These are phyloP conservation scores for Zootermopsis nevadensis DNA, from an alignment of 2,888 invertebrate genomes.

Conservation along the genomic window DNA sequence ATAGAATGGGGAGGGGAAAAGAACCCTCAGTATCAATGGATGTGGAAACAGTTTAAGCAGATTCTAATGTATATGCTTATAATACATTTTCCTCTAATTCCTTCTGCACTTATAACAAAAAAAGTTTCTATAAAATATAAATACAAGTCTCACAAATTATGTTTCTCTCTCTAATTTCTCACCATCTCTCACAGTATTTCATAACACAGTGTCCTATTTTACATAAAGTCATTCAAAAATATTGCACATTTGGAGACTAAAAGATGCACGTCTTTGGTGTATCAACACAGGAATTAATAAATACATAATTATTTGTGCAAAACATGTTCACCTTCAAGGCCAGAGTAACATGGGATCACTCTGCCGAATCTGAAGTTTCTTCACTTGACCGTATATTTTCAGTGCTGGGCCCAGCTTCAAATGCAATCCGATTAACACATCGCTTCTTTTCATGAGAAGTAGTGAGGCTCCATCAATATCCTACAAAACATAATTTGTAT, in stretches of 20 bases:
- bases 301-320: neutral
- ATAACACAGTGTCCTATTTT: neutral
- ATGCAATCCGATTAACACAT: constrained; percentile 84
- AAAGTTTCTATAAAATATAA: no score
- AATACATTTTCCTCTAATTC: no score
- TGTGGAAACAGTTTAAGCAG: no score
- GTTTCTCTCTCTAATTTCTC: neutral
- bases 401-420: constrained; percentile 90
- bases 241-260: neutral
- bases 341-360: constrained; percentile 80
- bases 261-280: neutral
- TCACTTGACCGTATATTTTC: constrained; percentile 83
- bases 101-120: no score
- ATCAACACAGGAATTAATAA: neutral
- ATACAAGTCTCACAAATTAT: neutral
- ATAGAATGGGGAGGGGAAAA: no score
- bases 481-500: constrained; percentile 62
- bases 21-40: no score
- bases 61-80: no score
- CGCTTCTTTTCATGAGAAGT: constrained; percentile 83
- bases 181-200: neutral
- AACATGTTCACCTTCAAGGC: constrained; percentile 64
- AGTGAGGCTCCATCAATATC: constrained; percentile 93
- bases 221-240: neutral
- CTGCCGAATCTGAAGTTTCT: constrained; percentile 82